Conservation (phyloP, 2,888 invertebrate genomes). For the Conus canariensis region DNA sequence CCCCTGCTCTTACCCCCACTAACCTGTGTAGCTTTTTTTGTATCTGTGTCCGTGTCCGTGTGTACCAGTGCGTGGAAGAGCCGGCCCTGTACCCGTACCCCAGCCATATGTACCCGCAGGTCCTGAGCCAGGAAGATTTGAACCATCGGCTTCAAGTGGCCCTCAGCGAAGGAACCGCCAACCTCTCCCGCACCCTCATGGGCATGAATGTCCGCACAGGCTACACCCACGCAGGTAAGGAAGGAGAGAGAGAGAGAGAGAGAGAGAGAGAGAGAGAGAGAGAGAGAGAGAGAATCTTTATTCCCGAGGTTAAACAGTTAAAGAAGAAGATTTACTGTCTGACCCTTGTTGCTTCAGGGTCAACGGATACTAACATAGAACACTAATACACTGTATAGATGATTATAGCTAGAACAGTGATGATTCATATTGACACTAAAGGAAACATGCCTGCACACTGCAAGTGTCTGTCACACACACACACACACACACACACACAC, state of each 20-base stretch:
- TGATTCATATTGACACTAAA: no score
- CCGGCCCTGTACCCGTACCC: conserved; percentile 55
- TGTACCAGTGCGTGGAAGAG: conserved; percentile 57
- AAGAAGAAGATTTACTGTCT: no score
- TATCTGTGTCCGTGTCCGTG: neutral
- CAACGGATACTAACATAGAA: no score
- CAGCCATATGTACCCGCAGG: conserved; percentile 56
- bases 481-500: neutral
- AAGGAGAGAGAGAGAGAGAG: neutral
- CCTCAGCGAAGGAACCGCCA: conserved; percentile 65
- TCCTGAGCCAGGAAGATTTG: conserved; percentile 63
- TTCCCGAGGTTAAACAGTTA: no score
- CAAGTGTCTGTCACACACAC: neutral
- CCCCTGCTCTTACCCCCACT: no score
- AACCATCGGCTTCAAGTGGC: conserved; percentile 68
- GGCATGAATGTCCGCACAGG: conserved; percentile 66
- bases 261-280: neutral
- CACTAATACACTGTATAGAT: no score
- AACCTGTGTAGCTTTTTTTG: no score
- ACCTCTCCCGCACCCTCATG: conserved; percentile 66
- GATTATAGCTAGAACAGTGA: no score
- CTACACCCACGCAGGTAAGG: conserved; percentile 73
- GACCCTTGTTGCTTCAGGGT: no score
- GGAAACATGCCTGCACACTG: neutral
- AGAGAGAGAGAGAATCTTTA: neutral